Evolutionary conservation across 2,113 vertebrate species (phyloP).

Genomic region (Urocitellus parryii): DNA sequence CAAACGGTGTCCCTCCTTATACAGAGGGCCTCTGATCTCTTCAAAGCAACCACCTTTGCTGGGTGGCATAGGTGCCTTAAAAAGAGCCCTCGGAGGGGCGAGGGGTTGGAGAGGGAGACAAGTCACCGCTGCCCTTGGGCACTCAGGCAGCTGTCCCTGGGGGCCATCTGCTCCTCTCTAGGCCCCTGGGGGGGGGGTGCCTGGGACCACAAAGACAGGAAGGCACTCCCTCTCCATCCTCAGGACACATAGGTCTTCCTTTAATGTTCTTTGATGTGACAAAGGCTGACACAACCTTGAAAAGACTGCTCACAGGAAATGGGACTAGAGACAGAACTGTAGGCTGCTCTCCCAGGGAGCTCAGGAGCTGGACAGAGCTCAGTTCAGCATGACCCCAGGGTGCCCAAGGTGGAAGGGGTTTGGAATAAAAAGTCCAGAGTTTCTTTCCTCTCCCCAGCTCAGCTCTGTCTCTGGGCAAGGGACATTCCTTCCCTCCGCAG

Average conservation of each 20-base stretch:
- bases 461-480: background rate
- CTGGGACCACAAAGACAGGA: slow-evolving; percentile 40
- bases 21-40: background rate
- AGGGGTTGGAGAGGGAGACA: background rate
- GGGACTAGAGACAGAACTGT: background rate
- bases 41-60: background rate
- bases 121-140: background rate
- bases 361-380: background rate
- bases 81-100: background rate
- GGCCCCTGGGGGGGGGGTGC: background rate
- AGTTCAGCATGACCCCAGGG: background rate
- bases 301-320: slow-evolving; percentile 30
- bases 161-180: background rate
- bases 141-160: background rate
- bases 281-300: background rate
- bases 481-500: background rate
- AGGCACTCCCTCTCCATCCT: slow-evolving; percentile 49
- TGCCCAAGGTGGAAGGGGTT: background rate
- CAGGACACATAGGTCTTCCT: slow-evolving; percentile 58
- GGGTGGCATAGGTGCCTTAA: background rate
- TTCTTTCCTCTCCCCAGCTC: background rate
- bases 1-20: background rate
- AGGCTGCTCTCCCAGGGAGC: background rate
- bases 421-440: background rate
- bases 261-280: slow-evolving; percentile 31